Evolutionary conservation across 2,113 vertebrate species (phyloP).

Genomic region (Actenoides hombroni): DNA sequence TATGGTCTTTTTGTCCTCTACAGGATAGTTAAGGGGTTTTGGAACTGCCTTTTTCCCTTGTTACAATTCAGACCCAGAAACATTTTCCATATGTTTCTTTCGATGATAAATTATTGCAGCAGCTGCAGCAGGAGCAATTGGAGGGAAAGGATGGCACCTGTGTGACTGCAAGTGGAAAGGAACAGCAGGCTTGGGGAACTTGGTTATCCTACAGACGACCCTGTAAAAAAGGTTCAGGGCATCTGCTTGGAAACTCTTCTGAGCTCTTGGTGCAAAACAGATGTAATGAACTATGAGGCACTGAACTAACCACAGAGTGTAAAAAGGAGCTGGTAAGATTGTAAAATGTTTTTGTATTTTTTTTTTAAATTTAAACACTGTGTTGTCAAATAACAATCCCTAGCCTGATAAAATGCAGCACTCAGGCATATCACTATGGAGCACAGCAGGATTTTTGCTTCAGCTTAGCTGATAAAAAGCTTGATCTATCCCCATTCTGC

Average conservation of each 20-base stretch:
- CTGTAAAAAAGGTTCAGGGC: background rate
- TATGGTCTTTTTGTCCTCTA: background rate
- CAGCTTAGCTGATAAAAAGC: conserved; percentile 32
- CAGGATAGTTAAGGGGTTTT: background rate
- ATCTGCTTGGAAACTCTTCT: background rate
- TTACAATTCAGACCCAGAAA: background rate
- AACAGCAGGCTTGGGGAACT: background rate
- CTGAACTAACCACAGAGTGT: background rate
- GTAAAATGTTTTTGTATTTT: background rate
- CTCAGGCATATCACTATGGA: background rate
- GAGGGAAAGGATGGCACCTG: background rate
- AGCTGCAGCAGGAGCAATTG: background rate
- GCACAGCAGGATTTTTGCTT: conserved; percentile 31
- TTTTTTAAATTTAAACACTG: background rate
- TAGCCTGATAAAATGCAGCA: conserved; percentile 32
- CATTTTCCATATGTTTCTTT: background rate
- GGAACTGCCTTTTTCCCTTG: background rate
- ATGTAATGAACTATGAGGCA: background rate
- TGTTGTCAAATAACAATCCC: conserved; percentile 17
- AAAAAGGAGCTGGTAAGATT: background rate
- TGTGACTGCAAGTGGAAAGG: background rate
- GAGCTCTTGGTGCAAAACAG: background rate
- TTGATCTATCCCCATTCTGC: background rate
- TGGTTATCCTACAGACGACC: background rate
- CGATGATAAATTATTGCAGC: background rate